phyloP scores from a whole-genome alignment of 1,140 invertebrate species.

The Drosophila sproati region DNA sequence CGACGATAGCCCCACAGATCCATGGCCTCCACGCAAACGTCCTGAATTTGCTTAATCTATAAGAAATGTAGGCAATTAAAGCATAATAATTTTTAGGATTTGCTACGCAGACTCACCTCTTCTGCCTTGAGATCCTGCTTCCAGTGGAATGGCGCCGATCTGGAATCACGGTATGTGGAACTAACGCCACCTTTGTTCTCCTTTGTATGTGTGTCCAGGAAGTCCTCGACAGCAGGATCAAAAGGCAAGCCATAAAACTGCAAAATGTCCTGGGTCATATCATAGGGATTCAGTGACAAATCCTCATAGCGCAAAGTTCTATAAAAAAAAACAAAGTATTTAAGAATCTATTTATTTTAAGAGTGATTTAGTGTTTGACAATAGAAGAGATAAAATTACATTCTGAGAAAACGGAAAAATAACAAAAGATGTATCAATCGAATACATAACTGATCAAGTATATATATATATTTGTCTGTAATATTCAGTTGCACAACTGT shows the following conservation, averaged over 20 bases:
- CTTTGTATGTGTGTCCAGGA: slow-evolving; percentile 92
- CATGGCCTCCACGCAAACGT: slow-evolving; percentile 90
- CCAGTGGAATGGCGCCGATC: slow-evolving; percentile 94
- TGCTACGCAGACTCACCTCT: slow-evolving; percentile 85
- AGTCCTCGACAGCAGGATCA: slow-evolving; percentile 89
- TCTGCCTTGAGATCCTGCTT: slow-evolving; percentile 89
- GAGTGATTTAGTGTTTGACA: too few species aligned
- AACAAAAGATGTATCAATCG: too few species aligned
- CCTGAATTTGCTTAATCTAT: slow-evolving; percentile 86
- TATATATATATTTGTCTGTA: too few species aligned
- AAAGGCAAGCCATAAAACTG: slow-evolving; percentile 91
- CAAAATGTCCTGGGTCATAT: slow-evolving; percentile 89
- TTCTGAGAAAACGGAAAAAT: too few species aligned
- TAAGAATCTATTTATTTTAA: background rate
- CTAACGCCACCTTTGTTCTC: slow-evolving; percentile 91
- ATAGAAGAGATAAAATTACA: too few species aligned
- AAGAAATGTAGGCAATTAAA: background rate
- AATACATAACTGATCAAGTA: too few species aligned
- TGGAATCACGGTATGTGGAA: slow-evolving; percentile 93
- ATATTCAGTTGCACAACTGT: background rate
- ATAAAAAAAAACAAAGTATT: slow-evolving; percentile 54
- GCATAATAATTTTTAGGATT: background rate
- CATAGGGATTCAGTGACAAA: slow-evolving; percentile 90
- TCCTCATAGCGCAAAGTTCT: slow-evolving; percentile 94
- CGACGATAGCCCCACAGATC: slow-evolving; percentile 91